Percentiles rank a stretch among this genome's conserved stretches.
phyloP scores from a whole-genome alignment of 2,113 vertebrate species.

The Hyperopisus bebe region DNA sequence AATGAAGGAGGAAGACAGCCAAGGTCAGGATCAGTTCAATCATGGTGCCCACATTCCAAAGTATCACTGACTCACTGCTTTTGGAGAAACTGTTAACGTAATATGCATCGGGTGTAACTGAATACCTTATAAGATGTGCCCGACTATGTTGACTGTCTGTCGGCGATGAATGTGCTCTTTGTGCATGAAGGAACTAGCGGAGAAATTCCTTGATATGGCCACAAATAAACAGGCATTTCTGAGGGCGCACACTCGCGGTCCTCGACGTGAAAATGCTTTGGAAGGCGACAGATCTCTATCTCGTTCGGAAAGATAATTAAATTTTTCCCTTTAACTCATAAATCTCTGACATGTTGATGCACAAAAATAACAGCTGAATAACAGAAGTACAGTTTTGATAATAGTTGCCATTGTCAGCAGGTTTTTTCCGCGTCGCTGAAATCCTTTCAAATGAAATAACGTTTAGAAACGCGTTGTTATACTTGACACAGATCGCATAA shows the following conservation, averaged over 20 bases:
- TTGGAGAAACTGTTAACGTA: neutral
- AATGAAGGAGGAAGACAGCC: neutral
- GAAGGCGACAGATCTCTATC: neutral
- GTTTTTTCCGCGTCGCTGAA: neutral
- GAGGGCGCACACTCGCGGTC: neutral
- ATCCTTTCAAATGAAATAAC: neutral
- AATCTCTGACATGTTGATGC: neutral
- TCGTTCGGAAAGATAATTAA: neutral
- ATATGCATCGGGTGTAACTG: neutral
- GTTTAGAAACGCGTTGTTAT: neutral
- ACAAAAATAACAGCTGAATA: neutral
- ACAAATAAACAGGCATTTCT: conserved; percentile 14
- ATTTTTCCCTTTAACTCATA: neutral
- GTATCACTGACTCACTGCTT: conserved; percentile 12
- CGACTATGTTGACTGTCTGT: conserved; percentile 3
- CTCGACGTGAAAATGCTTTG: neutral
- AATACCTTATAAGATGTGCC: conserved; percentile 19
- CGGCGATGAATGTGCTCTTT: conserved; percentile 15
- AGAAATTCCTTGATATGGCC: neutral
- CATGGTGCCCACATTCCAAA: conserved; percentile 17
- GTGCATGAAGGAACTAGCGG: neutral
- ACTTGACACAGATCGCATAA: neutral
- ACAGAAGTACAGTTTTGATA: neutral
- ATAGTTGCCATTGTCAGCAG: neutral
- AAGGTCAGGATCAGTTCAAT: conserved; percentile 24